Percentiles rank a stretch among this genome's conserved stretches.
Conservation (phyloP, 37 sponge, comb jelly and placozoan species). For the Corticium candelabrum region DNA sequence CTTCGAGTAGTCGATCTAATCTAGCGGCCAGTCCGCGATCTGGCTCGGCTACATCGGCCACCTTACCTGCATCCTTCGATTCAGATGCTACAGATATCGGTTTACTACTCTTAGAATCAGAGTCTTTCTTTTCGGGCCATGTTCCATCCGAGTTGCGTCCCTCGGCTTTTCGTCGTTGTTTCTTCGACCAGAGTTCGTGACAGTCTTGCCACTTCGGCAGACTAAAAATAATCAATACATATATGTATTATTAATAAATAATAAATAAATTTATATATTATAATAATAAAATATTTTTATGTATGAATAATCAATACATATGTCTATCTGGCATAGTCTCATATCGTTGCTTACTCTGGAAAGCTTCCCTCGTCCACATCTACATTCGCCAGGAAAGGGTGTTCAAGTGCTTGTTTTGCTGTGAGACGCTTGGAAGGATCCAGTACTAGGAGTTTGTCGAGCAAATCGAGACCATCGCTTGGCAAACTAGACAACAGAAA, state of each 20-base stretch:
- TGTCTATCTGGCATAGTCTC: background rate
- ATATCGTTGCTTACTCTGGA: conserved; percentile 48
- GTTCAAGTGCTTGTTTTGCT: conserved; percentile 68
- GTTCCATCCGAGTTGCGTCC: conserved; percentile 2
- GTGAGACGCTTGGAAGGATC: conserved; percentile 81
- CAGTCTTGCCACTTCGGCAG: conserved; percentile 88
- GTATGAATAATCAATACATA: conserved; percentile 2
- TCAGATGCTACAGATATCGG: background rate
- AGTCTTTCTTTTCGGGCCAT: too few species aligned
- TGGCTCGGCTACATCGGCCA: background rate
- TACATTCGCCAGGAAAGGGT: conserved; percentile 62
- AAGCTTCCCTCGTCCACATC: conserved; percentile 33
- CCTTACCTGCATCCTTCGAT: background rate
- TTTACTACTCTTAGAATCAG: too few species aligned
- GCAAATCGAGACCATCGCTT: conserved; percentile 64
- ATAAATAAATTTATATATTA: background rate
- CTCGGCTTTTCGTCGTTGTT: conserved; percentile 55
- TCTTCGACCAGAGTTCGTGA: conserved; percentile 93
- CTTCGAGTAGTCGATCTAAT: background rate
- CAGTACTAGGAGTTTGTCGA: conserved; percentile 75
- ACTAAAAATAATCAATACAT: conserved; percentile 17
- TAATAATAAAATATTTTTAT: too few species aligned
- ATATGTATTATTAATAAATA: background rate
- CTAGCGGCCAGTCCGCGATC: background rate
- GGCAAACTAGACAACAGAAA: conserved; percentile 51